These are phyloP conservation scores for Indri indri DNA, from an alignment of 2,113 vertebrate species.

Conservation along the genomic window DNA sequence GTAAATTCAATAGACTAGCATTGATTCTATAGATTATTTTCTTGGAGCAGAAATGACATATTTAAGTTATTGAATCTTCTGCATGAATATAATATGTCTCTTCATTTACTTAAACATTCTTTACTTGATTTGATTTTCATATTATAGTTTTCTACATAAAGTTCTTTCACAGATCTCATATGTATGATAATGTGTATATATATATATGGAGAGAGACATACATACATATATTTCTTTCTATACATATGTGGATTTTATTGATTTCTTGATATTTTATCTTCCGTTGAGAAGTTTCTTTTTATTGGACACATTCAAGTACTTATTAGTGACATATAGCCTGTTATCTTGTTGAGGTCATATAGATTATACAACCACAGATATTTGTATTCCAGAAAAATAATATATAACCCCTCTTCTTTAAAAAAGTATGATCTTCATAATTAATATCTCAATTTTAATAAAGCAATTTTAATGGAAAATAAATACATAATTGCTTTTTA, in stretches of 20 bases:
- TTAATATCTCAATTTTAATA: background rate
- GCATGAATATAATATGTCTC: background rate
- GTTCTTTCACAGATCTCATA: background rate
- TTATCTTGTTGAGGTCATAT: background rate
- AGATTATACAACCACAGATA: background rate
- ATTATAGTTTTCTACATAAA: background rate
- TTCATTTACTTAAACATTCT: background rate
- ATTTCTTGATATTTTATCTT: background rate
- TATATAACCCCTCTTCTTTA: background rate
- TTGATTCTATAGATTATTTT: background rate
- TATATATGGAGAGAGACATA: too few species aligned
- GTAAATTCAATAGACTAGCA: background rate
- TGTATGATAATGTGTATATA: too few species aligned
- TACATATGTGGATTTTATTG: background rate
- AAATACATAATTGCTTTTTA: background rate
- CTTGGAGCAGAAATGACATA: background rate
- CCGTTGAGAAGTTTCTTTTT: background rate
- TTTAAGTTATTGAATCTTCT: background rate
- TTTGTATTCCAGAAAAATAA: background rate
- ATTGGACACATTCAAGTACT: background rate
- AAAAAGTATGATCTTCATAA: background rate
- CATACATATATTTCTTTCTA: too few species aligned
- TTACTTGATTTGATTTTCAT: background rate
- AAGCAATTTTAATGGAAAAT: background rate
- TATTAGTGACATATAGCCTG: background rate